phyloP scores from a whole-genome alignment of 2,888 invertebrate species.

The Thymelicus sylvestris region DNA sequence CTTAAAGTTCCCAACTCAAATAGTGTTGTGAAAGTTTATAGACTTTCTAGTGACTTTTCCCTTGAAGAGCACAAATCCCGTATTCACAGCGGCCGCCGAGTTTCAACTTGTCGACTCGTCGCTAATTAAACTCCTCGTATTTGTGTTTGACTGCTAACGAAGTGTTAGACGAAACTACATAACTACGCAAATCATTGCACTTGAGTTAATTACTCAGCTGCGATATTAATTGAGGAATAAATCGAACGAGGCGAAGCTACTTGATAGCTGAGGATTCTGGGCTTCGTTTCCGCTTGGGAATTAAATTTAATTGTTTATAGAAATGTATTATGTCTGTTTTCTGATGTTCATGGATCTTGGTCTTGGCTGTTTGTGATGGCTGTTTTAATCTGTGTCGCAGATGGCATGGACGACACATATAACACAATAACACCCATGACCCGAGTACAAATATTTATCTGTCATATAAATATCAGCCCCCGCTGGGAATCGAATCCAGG shows the following conservation, averaged over 20 bases:
- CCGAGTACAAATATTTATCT: too few species aligned
- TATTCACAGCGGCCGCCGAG: conserved; percentile 47
- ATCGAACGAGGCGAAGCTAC: neutral
- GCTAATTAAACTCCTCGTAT: conserved; percentile 37
- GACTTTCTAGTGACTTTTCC: conserved; percentile 4
- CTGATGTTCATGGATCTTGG: too few species aligned
- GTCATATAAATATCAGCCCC: too few species aligned
- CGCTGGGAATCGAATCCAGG: too few species aligned
- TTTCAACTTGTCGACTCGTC: conserved; percentile 41
- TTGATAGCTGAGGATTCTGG: too few species aligned
- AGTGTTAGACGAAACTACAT: conserved; percentile 26
- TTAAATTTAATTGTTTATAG: too few species aligned
- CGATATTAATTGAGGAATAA: conserved; percentile 6
- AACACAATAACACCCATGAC: too few species aligned
- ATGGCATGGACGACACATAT: too few species aligned
- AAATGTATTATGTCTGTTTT: too few species aligned
- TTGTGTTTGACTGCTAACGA: conserved; percentile 41
- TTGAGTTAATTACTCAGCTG: conserved; percentile 2
- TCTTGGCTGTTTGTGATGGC: too few species aligned
- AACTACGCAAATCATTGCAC: conserved; percentile 5
- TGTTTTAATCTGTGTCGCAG: too few species aligned
- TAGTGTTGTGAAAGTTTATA: conserved; percentile 1
- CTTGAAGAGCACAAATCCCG: conserved; percentile 14
- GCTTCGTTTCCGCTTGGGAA: too few species aligned
- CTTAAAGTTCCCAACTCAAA: neutral